Percentiles rank a stretch among this genome's conserved stretches.
Evolutionary conservation across 2,113 vertebrate genomes (phyloP).

Genomic region (Turdus rufiventris): DNA sequence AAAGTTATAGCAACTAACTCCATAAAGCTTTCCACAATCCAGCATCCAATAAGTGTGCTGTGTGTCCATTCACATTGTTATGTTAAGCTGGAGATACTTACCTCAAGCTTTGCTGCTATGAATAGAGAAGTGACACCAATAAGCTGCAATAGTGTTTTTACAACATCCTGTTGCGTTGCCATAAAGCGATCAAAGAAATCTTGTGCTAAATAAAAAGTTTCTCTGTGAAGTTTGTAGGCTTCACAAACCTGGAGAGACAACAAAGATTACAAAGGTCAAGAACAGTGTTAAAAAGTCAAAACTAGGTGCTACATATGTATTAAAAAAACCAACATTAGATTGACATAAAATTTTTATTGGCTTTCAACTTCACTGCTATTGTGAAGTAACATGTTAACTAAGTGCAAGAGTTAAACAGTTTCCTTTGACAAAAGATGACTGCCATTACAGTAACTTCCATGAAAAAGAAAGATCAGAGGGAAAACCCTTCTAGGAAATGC

Average conservation of each 20-base stretch:
- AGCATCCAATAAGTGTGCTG: background rate
- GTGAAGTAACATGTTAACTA: background rate
- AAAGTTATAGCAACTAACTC: background rate
- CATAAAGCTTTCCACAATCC: background rate
- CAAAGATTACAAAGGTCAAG: background rate
- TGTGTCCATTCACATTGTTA: background rate
- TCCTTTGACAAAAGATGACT: background rate
- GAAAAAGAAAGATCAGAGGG: background rate
- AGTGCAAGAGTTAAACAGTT: background rate
- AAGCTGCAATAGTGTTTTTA: conserved; percentile 90
- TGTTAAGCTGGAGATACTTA: conserved; percentile 1
- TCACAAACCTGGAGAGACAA: conserved; percentile 84
- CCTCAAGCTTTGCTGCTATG: conserved; percentile 95
- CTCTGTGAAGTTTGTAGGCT: conserved; percentile 92
- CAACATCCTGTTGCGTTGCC: conserved; percentile 88
- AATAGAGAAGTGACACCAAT: conserved; percentile 93
- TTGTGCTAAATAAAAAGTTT: conserved; percentile 94
- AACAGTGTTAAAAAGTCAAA: background rate
- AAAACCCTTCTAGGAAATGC: background rate
- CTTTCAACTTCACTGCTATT: background rate
- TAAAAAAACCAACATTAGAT: background rate
- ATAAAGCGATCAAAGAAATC: conserved; percentile 98
- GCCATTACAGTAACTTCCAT: background rate
- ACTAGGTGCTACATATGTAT: background rate
- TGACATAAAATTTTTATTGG: background rate